Percentiles rank a stretch among this genome's conserved stretches.
Conservation (phyloP, 2,888 invertebrate genomes). For the Phaedon cochleariae region DNA sequence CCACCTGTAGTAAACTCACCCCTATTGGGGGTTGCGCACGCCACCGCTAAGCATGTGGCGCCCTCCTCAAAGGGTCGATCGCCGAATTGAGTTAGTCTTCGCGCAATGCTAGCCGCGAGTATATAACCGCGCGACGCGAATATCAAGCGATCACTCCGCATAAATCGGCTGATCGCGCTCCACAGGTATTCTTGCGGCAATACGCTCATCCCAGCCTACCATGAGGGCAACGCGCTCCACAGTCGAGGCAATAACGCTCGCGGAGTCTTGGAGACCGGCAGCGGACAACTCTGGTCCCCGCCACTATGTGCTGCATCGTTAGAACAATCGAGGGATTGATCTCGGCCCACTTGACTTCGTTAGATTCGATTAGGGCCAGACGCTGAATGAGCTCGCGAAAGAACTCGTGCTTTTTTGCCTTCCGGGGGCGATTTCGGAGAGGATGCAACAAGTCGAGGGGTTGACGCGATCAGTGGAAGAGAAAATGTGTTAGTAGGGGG, state of each 20-base stretch:
- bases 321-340: not conserved
- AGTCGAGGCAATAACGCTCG: no score
- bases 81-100: slow-evolving; percentile 54
- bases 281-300: not conserved
- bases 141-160: not conserved
- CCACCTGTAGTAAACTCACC: slow-evolving; percentile 57
- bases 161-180: slow-evolving; percentile 44
- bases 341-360: not conserved
- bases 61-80: slow-evolving; percentile 56
- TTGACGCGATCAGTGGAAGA: slow-evolving; percentile 28
- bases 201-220: no score
- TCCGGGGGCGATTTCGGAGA: not conserved
- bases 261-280: not conserved
- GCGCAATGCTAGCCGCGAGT: slow-evolving; percentile 59
- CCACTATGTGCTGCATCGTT: not conserved
- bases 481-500: slow-evolving; percentile 41
- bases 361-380: not conserved
- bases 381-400: no score
- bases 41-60: slow-evolving; percentile 54
- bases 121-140: slow-evolving; percentile 54
- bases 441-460: slow-evolving; percentile 56
- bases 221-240: no score
- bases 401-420: not conserved
- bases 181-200: slow-evolving; percentile 50
- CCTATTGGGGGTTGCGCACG: slow-evolving; percentile 50